Base-by-base conservation (phyloP, 2,797 vertebrate species). In the Pseudotriccus pelzelni region DNA sequence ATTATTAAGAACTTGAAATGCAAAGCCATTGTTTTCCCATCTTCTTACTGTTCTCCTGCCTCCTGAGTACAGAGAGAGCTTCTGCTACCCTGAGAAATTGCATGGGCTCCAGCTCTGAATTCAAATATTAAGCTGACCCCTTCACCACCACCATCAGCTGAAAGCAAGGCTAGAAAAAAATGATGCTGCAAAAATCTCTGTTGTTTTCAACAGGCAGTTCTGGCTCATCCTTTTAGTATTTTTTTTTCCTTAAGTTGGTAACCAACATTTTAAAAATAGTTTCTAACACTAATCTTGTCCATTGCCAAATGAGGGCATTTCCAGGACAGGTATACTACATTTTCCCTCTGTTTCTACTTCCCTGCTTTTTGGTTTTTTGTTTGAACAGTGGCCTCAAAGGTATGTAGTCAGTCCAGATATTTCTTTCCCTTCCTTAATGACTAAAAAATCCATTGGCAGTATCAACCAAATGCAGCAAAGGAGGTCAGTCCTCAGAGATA, bases 161-260 rank as follows among this genome's bases (percentile, higher is more conserved):
- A 79, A 91, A 92, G 68, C 44, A 64, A 44, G 56, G 12, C 60
- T 50, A 34, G 74, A 34, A 85, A 63, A 79, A 86, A 95, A 72
- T 6, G 24, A 84, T 8, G 8, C 68, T 60, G 74, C 64, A 44
- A 77, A 76, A n/a, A 41, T 67, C 59, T 67, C 49, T 77, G 44
- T 56, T 89, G 67, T 53, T 93, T 84, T 60, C 60, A 67, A 37
- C 56, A 68, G 73, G 30, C 76, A 56, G 41, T 70, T 46, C 79
- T 89, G 64, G 78, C 53, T 89, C 68, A 94, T 32, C 56, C 34
- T 84, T 13, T 53, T 28, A 6, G 37, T 25, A 25, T 41, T 6
- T 8, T 78, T 39, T 50, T n/a, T 39, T 10, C 6, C 36, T 44
- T n/a, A 21, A 58, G 14, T 73, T 73, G 24, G 36, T 68, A 92